Percentiles rank a stretch among this genome's conserved stretches.
Conservation (phyloP, 2,113 vertebrate species). For the Halichoeres trimaculatus region DNA sequence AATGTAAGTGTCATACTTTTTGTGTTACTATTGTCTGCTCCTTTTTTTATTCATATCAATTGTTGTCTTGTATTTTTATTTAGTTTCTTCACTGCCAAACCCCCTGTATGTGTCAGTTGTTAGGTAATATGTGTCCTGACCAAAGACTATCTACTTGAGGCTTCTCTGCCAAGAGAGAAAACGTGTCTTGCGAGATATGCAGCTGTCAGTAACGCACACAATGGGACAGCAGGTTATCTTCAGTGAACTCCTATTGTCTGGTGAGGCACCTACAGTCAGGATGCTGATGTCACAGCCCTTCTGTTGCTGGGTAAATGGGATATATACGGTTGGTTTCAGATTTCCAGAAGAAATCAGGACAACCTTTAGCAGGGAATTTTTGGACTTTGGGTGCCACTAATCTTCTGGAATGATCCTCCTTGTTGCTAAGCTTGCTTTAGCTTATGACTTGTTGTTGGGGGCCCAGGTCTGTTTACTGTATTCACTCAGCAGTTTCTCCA, state of each 20-base stretch:
- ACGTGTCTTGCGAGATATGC: background rate
- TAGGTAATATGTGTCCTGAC: background rate
- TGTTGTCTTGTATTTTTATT: slow-evolving; percentile 38
- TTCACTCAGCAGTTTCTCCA: background rate
- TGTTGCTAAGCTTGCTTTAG: slow-evolving; percentile 24
- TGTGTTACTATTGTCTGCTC: too few species aligned
- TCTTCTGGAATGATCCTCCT: slow-evolving; percentile 22
- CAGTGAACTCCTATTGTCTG: slow-evolving; percentile 38
- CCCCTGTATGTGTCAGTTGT: too few species aligned
- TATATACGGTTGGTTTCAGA: slow-evolving; percentile 70
- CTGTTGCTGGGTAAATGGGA: slow-evolving; percentile 73
- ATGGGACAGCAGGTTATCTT: slow-evolving; percentile 1
- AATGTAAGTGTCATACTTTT: too few species aligned
- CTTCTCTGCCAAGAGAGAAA: background rate
- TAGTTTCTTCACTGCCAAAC: background rate
- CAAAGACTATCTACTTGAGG: background rate
- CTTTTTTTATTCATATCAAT: too few species aligned
- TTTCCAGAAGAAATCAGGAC: slow-evolving; percentile 55
- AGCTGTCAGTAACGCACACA: slow-evolving; percentile 13
- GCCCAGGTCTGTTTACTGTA: background rate
- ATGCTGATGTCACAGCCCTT: slow-evolving; percentile 51
- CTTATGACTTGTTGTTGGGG: background rate
- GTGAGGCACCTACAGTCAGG: slow-evolving; percentile 32
- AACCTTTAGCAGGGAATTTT: slow-evolving; percentile 38
- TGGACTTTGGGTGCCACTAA: slow-evolving; percentile 45